These are phyloP conservation scores for Drosophila lini DNA, from an alignment of 1,140 invertebrate species.

Conservation along the genomic window DNA sequence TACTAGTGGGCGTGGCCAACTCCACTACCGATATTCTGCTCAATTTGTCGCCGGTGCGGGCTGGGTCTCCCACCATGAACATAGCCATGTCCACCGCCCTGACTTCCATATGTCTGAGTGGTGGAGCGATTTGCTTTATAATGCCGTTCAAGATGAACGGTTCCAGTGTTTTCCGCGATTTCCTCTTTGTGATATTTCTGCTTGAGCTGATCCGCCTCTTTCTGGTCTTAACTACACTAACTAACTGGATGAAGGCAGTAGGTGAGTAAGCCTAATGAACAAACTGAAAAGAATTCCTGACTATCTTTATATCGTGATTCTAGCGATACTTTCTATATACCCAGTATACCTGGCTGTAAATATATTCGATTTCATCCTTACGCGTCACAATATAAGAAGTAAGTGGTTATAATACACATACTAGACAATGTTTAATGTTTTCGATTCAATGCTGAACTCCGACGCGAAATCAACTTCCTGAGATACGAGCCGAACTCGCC, in stretches of 20 bases:
- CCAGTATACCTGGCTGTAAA: slow-evolving; percentile 36
- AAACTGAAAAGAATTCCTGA: too few relatives aligned
- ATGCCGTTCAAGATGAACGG: slow-evolving; percentile 55
- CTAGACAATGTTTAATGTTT: neutral
- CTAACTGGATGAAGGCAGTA: neutral
- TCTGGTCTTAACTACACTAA: accelerated
- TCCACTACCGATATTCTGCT: slow-evolving; percentile 43
- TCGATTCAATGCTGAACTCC: slow-evolving; percentile 23
- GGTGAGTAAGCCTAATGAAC: slow-evolving; percentile 10
- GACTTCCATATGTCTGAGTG: slow-evolving; percentile 38
- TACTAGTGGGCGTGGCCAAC: slow-evolving; percentile 40
- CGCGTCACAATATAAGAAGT: slow-evolving; percentile 37
- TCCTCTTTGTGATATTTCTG: slow-evolving; percentile 42
- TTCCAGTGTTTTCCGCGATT: slow-evolving; percentile 25
- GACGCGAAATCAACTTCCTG: slow-evolving; percentile 1
- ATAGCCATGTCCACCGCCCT: slow-evolving; percentile 23
- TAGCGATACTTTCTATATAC: slow-evolving; percentile 40
- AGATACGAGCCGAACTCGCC: neutral
- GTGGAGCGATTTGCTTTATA: slow-evolving; percentile 49
- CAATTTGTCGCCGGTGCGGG: slow-evolving; percentile 38
- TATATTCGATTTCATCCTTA: slow-evolving; percentile 36
- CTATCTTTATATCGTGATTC: neutral
- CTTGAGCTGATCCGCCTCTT: slow-evolving; percentile 5
- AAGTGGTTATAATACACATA: neutral
- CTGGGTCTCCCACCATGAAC: slow-evolving; percentile 10